Conservation (phyloP, 2,888 invertebrate species). For the Meandrusa payeni region DNA sequence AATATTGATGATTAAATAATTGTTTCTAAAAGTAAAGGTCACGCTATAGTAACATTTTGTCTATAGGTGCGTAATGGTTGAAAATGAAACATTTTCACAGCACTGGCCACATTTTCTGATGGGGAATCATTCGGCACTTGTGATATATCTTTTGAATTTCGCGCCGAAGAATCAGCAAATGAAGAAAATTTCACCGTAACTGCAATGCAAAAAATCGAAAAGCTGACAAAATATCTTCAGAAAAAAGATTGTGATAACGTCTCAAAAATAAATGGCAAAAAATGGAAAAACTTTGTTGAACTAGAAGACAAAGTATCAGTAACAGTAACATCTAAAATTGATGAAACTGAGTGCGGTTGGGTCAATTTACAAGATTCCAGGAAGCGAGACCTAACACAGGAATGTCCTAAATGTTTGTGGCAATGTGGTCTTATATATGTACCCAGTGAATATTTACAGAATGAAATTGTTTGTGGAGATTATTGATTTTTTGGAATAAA, state of each 20-base stretch:
- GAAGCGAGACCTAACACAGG: conserved; percentile 28
- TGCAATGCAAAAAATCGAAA: conserved; percentile 71
- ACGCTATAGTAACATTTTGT: conserved; percentile 22
- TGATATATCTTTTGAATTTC: conserved; percentile 55
- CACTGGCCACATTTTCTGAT: conserved; percentile 44
- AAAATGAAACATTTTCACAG: conserved; percentile 64
- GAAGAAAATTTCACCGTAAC: conserved; percentile 37
- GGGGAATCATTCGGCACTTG: conserved; percentile 44
- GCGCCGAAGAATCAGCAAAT: conserved; percentile 53
- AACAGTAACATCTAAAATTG: conserved; percentile 26
- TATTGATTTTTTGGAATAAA: conserved; percentile 36
- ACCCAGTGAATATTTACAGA: conserved; percentile 52
- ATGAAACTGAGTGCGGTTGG: conserved; percentile 43
- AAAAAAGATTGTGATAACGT: conserved; percentile 34
- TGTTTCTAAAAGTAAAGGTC: background rate
- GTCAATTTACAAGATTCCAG: conserved; percentile 45
- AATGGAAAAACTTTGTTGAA: conserved; percentile 62
- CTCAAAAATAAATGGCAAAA: conserved; percentile 44
- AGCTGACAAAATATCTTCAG: conserved; percentile 68
- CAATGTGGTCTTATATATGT: conserved; percentile 68
- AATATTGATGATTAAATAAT: too few relatives aligned
- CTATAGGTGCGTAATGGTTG: conserved; percentile 70
- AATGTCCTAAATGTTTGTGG: conserved; percentile 74
- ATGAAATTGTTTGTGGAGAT: conserved; percentile 45
- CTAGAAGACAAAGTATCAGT: conserved; percentile 40